Base-by-base conservation (phyloP, 2,797 vertebrate genomes). In the Danio aesculapii region DNA sequence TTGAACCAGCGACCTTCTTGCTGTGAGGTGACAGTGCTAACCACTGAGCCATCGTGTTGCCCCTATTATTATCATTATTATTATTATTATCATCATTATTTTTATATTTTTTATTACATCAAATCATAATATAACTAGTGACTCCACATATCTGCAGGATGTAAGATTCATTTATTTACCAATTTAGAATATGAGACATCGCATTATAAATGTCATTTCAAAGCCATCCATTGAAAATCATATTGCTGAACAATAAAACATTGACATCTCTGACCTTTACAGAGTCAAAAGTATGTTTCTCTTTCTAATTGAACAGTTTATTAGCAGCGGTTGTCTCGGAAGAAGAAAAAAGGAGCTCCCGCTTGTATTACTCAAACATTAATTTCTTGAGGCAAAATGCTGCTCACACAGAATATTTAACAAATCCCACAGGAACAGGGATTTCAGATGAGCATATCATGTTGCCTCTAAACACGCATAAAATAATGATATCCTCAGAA, bases 371-470 rank as follows among this genome's bases (percentile, higher is more conserved):
- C 46, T 61, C 17, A 74, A 61, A 75, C 58, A 75, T 81, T 76
- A 61, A 73, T 75, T 81, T 84, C 41, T 50, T 74, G 72, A 84
- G 55, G 13, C 78, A 68, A 58, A 12, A 71, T 76, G 75, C 81
- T 30, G 72, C 79, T 83, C 75, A 77, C 30, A 74, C 68, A 81
- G 76, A 87, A 84, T 83, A 71, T 83, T 81, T 86, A 87, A 84
- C 81, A 84, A 86, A 77, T 87, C 88, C 78, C 83, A 62, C 30
- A 58, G 81, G 86, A 64, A 69, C 57, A 47, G 75, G 75, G 86
- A 82, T 87, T 83, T 69, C 75, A 82, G 79, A 82, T 66, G 64
- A 88, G 63, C 78, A 85, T 81, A 69, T 73, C 13, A 66, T 77
- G 75, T 79, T 81, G 69, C 79, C 63, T 86, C 81, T 85, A 81